Percentiles rank a stretch among this genome's conserved stretches.
Evolutionary conservation across 2,113 vertebrate genomes (phyloP).

Genomic region (Colossoma macropomum): DNA sequence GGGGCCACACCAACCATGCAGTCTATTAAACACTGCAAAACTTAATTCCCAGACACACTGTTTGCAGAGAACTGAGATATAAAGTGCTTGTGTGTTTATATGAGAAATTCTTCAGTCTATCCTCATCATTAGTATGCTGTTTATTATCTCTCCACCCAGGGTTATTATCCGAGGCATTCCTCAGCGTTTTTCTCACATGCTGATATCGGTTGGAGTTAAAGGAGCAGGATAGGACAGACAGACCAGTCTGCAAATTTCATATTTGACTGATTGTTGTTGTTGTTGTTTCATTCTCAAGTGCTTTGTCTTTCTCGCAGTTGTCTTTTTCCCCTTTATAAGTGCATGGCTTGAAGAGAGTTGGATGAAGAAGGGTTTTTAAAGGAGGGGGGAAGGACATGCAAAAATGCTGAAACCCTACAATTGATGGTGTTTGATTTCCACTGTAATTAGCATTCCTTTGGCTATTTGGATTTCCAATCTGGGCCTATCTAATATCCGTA

Average conservation of each 20-base stretch:
- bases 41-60: constrained; percentile 15
- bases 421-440: constrained; percentile 84
- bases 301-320: constrained; percentile 18
- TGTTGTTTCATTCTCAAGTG: not conserved
- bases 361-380: constrained; percentile 58
- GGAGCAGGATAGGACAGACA: constrained; percentile 15
- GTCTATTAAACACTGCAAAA: constrained; percentile 22
- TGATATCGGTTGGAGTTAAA: constrained; percentile 35
- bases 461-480: constrained; percentile 75
- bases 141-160: constrained; percentile 36
- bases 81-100: constrained; percentile 43
- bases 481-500: constrained; percentile 79
- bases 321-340: constrained; percentile 12
- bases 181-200: constrained; percentile 8
- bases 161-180: constrained; percentile 40
- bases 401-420: constrained; percentile 79
- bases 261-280: not conserved
- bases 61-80: constrained; percentile 29
- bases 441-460: constrained; percentile 82
- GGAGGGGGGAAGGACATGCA: constrained; percentile 61
- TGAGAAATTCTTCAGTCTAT: constrained; percentile 34
- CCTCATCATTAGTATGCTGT: constrained; percentile 41
- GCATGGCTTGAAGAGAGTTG: constrained; percentile 54
- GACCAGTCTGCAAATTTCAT: not conserved
- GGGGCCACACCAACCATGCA: constrained; percentile 7